Conservation (phyloP, 2,113 vertebrate genomes). For the Chaetodon trifascialis region DNA sequence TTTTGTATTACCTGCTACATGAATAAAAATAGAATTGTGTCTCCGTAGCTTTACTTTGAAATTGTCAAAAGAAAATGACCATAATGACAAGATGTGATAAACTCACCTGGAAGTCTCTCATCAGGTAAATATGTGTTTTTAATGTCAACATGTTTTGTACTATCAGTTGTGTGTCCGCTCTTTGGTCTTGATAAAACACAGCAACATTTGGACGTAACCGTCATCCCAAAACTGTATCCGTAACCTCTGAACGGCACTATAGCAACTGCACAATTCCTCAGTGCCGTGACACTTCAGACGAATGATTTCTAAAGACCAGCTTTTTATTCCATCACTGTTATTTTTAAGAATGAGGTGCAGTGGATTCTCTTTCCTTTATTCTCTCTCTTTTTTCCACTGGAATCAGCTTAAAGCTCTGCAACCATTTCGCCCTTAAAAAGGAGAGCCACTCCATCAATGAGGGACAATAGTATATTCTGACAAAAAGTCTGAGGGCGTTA, state of each 20-base stretch:
- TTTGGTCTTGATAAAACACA: not conserved
- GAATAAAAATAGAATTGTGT: not conserved
- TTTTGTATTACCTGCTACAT: not conserved
- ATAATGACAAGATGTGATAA: not conserved
- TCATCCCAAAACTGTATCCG: conserved; percentile 17
- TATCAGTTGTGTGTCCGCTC: not conserved
- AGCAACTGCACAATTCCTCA: conserved; percentile 22
- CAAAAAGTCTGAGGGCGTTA: conserved; percentile 78
- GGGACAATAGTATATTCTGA: conserved; percentile 82
- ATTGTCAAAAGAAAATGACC: not conserved
- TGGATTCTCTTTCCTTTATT: conserved; percentile 45
- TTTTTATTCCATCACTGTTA: conserved; percentile 34
- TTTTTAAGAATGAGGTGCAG: conserved; percentile 43
- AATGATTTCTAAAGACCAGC: conserved; percentile 21
- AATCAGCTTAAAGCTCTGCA: conserved; percentile 68
- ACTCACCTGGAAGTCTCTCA: not conserved
- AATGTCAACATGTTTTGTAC: not conserved
- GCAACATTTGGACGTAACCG: not conserved
- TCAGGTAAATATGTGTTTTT: not conserved
- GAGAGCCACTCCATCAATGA: conserved; percentile 74
- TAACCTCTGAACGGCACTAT: conserved; percentile 1
- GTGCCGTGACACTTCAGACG: conserved; percentile 18
- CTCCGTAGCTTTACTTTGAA: not conserved
- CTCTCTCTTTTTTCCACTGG: conserved; percentile 14
- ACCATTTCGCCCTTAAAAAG: conserved; percentile 58